These are phyloP conservation scores for Altica lythri DNA, from an alignment of 2,888 invertebrate species.

Conservation along the genomic window DNA sequence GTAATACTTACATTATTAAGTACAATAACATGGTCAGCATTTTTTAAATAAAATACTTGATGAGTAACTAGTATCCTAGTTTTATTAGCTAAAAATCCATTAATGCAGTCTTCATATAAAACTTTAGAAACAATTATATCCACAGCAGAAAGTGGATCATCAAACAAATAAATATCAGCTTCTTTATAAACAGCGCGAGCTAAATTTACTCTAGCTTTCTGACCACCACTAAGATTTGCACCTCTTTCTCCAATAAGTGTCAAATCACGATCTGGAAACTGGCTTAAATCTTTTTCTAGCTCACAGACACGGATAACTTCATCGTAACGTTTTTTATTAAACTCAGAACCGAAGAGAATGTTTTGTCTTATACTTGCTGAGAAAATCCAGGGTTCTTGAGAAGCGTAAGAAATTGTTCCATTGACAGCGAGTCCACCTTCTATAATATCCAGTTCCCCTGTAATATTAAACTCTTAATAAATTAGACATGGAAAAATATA, in stretches of 20 bases:
- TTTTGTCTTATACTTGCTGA: constrained; percentile 84
- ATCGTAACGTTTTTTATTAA: constrained; percentile 68
- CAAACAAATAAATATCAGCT: constrained; percentile 81
- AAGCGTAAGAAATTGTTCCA: constrained; percentile 74
- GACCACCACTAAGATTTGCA: constrained; percentile 74
- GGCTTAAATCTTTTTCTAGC: constrained; percentile 69
- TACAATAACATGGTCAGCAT: constrained; percentile 64
- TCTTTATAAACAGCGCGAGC: constrained; percentile 83
- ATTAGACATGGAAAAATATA: neutral
- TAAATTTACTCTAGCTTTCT: constrained; percentile 83
- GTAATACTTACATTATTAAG: constrained; percentile 61
- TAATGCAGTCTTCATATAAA: constrained; percentile 79
- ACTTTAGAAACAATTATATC: constrained; percentile 85
- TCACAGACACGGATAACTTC: constrained; percentile 71
- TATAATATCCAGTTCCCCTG: constrained; percentile 46
- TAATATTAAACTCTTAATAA: constrained; percentile 46
- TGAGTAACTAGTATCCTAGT: constrained; percentile 76
- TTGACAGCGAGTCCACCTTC: constrained; percentile 67
- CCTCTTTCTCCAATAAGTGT: constrained; percentile 78
- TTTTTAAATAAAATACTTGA: constrained; percentile 67
- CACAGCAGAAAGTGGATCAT: constrained; percentile 88
- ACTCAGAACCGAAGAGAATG: constrained; percentile 81
- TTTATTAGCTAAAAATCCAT: constrained; percentile 64
- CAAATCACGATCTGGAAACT: constrained; percentile 76
- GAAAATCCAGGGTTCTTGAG: constrained; percentile 84